phyloP scores from a whole-genome alignment of 1,140 invertebrate species.

The Pseudomyrmex concolor region DNA sequence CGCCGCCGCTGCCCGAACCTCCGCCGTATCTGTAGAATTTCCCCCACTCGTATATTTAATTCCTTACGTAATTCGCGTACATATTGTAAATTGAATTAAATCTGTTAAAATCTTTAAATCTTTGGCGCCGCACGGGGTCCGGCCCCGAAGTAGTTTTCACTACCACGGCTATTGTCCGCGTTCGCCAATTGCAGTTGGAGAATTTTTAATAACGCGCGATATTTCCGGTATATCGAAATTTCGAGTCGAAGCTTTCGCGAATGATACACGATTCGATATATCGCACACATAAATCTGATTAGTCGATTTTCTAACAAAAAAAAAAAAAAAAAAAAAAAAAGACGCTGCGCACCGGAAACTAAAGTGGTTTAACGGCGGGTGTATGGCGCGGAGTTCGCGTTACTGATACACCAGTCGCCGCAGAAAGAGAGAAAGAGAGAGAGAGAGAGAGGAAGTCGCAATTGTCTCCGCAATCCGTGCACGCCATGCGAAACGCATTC shows the following conservation, averaged over 20 bases:
- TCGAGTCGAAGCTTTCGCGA: neutral
- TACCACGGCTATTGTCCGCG: neutral
- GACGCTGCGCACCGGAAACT: constrained; percentile 8
- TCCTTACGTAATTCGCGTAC: constrained; percentile 9
- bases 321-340: neutral
- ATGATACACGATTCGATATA: neutral
- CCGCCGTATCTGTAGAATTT: constrained; percentile 18
- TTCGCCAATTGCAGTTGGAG: neutral
- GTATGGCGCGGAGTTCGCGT: neutral
- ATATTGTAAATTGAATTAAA: constrained; percentile 32
- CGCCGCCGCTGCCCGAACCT: neutral
- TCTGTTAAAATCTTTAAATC: constrained; percentile 3
- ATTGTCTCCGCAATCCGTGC: constrained; percentile 73
- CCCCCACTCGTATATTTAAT: constrained; percentile 5
- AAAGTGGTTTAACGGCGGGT: constrained; percentile 29
- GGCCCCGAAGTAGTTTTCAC: neutral
- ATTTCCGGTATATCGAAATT: neutral
- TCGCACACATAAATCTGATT: neutral
- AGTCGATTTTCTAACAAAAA: neutral
- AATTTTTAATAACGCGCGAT: neutral
- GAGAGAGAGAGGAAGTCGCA: constrained; percentile 70
- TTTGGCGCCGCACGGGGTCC: neutral
- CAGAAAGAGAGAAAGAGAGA: neutral
- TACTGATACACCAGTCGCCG: constrained; percentile 55
- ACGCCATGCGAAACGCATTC: constrained; percentile 50